Evolutionary conservation across 2,797 vertebrate species (phyloP).

Genomic region (Amphiprion clarkii): DNA sequence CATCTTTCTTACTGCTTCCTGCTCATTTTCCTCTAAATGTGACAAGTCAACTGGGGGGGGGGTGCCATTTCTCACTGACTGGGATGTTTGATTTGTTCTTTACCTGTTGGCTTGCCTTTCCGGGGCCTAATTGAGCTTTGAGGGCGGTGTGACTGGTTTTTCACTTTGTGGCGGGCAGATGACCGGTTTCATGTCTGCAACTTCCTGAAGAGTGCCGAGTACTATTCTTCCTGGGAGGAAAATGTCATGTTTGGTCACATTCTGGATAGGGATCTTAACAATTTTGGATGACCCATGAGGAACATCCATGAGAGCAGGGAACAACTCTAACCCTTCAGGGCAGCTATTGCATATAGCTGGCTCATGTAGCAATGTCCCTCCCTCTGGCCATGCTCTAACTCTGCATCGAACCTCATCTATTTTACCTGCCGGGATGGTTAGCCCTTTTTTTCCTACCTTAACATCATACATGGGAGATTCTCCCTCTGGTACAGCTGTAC

Average conservation of each 20-base stretch:
- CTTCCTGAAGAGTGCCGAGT: not conserved
- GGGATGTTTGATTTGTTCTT: no score
- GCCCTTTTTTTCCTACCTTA: no score
- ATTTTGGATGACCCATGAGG: not conserved
- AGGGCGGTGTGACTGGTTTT: no score
- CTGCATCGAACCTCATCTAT: no score
- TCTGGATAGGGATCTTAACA: slow-evolving; percentile 11
- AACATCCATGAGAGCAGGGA: slow-evolving; percentile 11
- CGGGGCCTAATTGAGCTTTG: not conserved
- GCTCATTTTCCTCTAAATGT: not conserved
- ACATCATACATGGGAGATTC: no score
- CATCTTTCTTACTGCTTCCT: no score
- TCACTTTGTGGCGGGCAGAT: no score
- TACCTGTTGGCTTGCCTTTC: no score
- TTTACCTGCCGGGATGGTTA: no score
- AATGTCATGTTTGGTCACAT: slow-evolving; percentile 13
- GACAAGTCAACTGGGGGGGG: not conserved
- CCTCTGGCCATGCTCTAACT: no score
- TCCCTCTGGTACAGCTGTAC: no score
- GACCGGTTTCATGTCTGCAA: not conserved
- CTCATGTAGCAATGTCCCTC: not conserved
- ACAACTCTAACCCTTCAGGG: slow-evolving; percentile 26
- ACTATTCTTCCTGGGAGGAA: not conserved
- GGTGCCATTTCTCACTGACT: not conserved
- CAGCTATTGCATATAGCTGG: not conserved